Evolutionary conservation across 2,113 vertebrate genomes (phyloP).

Genomic region (human (Homo sapiens)): DNA sequence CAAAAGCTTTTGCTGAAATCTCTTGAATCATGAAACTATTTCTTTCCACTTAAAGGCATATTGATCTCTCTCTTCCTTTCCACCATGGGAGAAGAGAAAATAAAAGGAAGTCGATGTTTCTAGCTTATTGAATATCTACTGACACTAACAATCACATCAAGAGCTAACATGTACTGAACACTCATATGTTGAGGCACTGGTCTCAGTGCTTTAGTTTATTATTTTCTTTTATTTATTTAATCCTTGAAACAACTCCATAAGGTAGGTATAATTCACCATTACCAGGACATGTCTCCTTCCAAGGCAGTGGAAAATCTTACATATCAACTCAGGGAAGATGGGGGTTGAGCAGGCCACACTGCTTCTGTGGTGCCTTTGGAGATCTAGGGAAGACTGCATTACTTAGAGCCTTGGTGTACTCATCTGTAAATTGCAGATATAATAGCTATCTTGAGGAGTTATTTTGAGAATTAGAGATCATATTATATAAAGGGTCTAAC

Average conservation of each 20-base stretch:
- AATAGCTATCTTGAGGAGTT: background rate
- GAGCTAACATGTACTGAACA: background rate
- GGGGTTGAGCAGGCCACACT: background rate
- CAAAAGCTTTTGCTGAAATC: background rate
- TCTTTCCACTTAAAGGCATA: background rate
- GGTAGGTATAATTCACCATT: background rate
- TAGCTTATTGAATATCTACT: background rate
- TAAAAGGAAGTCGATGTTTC: background rate
- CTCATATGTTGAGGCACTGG: background rate
- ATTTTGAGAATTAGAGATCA: background rate
- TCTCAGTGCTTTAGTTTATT: background rate
- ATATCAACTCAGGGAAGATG: background rate
- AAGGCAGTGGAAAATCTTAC: background rate
- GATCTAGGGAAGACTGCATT: background rate
- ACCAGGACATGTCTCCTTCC: background rate
- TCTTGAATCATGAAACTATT: background rate
- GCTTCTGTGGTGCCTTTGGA: background rate
- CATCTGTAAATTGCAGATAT: background rate
- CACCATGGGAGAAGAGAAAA: constrained; percentile 6
- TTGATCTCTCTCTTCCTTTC: background rate
- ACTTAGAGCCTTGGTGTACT: background rate
- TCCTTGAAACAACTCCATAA: background rate
- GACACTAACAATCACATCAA: background rate
- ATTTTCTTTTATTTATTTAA: constrained; percentile 31
- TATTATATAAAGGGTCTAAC: background rate